Percentiles rank a stretch among this genome's conserved stretches.
phyloP scores from a whole-genome alignment of 2,113 vertebrate species.

The Thomomys bottae region DNA sequence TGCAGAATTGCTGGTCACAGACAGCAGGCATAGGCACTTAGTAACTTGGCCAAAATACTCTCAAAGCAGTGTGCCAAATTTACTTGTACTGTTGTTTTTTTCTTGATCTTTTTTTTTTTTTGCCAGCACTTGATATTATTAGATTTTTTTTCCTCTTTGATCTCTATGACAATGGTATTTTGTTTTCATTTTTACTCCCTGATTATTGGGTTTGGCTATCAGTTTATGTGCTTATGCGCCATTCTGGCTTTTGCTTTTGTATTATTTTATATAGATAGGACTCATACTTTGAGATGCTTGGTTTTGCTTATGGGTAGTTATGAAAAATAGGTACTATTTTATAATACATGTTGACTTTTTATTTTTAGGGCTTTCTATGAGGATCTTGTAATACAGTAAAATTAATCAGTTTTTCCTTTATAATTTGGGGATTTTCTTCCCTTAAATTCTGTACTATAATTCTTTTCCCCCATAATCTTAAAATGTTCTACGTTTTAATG shows the following conservation, averaged over 20 bases:
- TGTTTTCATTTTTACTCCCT: too few relatives aligned
- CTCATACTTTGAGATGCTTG: background rate
- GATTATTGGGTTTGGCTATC: background rate
- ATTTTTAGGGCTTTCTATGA: background rate
- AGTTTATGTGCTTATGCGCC: background rate
- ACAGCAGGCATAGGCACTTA: background rate
- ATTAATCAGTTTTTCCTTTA: constrained; percentile 1
- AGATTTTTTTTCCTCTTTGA: background rate
- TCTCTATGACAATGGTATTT: background rate
- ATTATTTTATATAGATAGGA: background rate
- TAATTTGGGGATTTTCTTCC: background rate
- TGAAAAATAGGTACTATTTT: constrained; percentile 15
- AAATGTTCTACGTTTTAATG: background rate
- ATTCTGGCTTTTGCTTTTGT: background rate
- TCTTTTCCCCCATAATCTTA: background rate
- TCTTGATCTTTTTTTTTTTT: background rate
- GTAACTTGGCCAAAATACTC: background rate
- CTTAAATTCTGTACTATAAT: background rate
- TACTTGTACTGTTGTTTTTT: too few relatives aligned
- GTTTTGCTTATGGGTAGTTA: background rate
- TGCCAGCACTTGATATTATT: background rate
- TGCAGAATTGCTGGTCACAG: background rate
- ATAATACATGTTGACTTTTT: background rate
- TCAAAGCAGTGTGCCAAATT: background rate
- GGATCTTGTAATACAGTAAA: too few relatives aligned